Conservation (phyloP, 2,113 vertebrate genomes). For the Misgurnus mizolepis region DNA sequence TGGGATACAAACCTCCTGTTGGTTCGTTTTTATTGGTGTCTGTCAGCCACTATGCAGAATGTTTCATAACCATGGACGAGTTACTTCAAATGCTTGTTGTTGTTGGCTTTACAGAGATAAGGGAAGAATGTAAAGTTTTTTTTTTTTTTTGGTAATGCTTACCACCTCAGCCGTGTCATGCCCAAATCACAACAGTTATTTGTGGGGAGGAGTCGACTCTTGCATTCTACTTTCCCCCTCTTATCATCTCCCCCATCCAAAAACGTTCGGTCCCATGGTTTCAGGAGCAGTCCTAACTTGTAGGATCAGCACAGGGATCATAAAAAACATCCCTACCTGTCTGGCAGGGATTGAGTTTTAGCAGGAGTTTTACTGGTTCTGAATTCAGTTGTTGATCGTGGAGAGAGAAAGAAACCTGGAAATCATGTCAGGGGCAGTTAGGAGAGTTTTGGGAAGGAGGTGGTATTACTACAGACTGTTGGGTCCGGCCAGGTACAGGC, state of each 20-base stretch:
- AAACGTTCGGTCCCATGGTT: not conserved
- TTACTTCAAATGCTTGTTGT: not conserved
- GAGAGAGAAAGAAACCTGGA: not conserved
- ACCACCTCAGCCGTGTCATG: not conserved
- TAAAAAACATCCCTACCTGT: not conserved
- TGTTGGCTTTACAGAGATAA: not conserved
- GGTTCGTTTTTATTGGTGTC: not conserved
- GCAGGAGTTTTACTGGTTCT: not conserved
- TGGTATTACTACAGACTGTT: constrained; percentile 47
- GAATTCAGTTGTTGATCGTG: constrained; percentile 20
- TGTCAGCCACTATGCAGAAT: not conserved
- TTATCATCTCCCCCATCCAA: not conserved
- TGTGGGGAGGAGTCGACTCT: constrained; percentile 50
- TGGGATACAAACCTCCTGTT: not conserved
- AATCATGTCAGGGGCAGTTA: constrained; percentile 47
- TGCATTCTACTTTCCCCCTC: not conserved
- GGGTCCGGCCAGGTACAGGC: constrained; percentile 37
- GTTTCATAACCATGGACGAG: not conserved
- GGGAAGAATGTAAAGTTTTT: not conserved
- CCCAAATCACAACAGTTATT: constrained; percentile 31
- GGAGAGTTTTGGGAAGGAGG: constrained; percentile 42
- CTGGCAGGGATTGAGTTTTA: constrained; percentile 17
- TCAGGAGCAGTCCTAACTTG: constrained; percentile 48
- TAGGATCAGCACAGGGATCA: constrained; percentile 30
- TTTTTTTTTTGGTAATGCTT: no score